A percentile compares a stretch with the other conserved stretches of the same genome.
phyloP scores from a whole-genome alignment of 2,888 invertebrate genomes.

The Caenorhabditis sp. region DNA sequence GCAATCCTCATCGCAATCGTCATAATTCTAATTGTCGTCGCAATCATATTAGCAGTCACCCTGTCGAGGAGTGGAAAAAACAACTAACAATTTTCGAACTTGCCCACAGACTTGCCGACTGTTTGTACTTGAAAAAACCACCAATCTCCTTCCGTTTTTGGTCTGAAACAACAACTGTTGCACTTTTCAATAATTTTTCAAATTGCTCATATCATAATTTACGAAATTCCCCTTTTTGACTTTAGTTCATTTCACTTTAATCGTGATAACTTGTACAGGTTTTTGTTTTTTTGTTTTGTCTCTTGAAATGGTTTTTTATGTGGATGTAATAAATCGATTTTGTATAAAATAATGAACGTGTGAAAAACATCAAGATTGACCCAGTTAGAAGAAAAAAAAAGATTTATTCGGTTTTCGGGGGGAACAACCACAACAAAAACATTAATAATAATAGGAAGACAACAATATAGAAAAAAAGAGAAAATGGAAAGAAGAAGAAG shows the following conservation, averaged over 20 bases:
- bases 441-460: conserved; percentile 13
- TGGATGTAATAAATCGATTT: conserved; percentile 2
- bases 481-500: conserved; percentile 30
- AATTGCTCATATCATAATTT: background rate
- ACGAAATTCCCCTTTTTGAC: background rate
- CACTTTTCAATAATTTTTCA: background rate
- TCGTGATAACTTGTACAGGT: conserved; percentile 5
- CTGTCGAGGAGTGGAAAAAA: conserved; percentile 46
- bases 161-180: background rate
- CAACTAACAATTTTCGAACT: background rate
- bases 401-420: background rate
- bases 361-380: background rate
- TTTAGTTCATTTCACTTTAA: background rate
- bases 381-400: background rate
- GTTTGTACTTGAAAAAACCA: background rate
- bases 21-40: conserved; percentile 56
- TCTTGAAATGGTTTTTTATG: background rate
- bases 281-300: background rate
- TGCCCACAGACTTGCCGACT: background rate
- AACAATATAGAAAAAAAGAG: conserved; percentile 21
- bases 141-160: background rate
- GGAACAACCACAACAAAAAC: conserved; percentile 5
- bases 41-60: conserved; percentile 57
- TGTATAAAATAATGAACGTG: background rate
- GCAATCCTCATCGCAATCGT: conserved; percentile 46